Evolutionary conservation across 1,140 invertebrate species (phyloP).

Genomic region (Apis mellifera): DNA sequence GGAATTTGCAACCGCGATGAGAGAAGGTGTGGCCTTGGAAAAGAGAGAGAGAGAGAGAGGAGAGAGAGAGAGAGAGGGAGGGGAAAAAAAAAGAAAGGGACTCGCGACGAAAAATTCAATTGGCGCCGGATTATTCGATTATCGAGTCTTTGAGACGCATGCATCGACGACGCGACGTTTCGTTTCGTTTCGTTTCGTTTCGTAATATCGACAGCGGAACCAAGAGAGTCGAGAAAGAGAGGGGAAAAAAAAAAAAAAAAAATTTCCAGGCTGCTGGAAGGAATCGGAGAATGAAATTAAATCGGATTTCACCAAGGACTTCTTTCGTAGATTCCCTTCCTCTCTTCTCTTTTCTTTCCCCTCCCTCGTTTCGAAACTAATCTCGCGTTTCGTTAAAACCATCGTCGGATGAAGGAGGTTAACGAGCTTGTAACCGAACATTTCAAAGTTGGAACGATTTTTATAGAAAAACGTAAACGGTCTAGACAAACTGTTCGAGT

Average conservation of each 20-base stretch:
- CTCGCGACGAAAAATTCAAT: slow-evolving; percentile 11
- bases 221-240: background rate
- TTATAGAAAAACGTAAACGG: background rate
- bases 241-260: background rate
- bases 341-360: too few species aligned
- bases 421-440: slow-evolving; percentile 5
- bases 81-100: background rate
- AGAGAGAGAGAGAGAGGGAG: too few species aligned
- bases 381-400: slow-evolving; percentile 20
- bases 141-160: background rate
- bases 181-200: slow-evolving; percentile 1
- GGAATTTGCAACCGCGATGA: background rate
- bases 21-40: slow-evolving; percentile 13
- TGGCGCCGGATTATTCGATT: slow-evolving; percentile 12
- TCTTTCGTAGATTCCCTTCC: background rate
- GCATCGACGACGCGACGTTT: background rate
- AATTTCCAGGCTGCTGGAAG: background rate
- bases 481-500: background rate
- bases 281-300: slow-evolving; percentile 27
- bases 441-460: background rate
- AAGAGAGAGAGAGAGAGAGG: too few species aligned
- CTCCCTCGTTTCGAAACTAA: background rate
- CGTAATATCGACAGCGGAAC: slow-evolving; percentile 9
- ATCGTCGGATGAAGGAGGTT: background rate
- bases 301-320: slow-evolving; percentile 13